Percentiles rank a stretch among this genome's conserved stretches.
These are phyloP conservation scores for Drymodes brunneopygia DNA, from an alignment of 2,113 vertebrate genomes.

Conservation along the genomic window DNA sequence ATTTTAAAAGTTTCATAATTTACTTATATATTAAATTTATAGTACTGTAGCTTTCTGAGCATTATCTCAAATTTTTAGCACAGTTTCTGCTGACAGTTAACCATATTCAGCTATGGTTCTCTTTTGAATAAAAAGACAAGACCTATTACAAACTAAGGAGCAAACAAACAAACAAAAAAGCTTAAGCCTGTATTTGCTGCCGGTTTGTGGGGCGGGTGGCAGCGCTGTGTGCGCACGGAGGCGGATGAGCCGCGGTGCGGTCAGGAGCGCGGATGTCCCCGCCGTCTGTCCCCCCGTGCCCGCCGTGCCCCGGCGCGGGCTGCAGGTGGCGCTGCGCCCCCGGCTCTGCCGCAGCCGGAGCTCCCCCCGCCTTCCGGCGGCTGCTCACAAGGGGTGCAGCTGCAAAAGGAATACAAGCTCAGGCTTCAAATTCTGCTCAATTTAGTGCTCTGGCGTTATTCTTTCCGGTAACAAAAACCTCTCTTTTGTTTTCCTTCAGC, in stretches of 20 bases:
- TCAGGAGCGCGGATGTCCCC: too few species aligned
- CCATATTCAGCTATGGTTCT: rapidly evolving
- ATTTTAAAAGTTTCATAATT: neutral
- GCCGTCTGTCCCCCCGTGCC: neutral
- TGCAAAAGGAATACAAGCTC: rapidly evolving
- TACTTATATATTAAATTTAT: neutral
- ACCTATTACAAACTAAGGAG: neutral
- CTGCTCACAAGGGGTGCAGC: rapidly evolving
- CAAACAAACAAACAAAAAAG: neutral
- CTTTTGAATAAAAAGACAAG: neutral
- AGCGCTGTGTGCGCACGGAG: too few species aligned
- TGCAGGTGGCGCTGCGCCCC: neutral
- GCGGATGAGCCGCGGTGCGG: too few species aligned
- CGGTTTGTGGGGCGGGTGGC: too few species aligned
- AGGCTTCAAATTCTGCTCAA: rapidly evolving
- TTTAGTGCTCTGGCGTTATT: neutral
- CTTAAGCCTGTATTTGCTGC: too few species aligned
- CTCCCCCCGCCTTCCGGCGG: rapidly evolving
- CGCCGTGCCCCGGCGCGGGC: neutral
- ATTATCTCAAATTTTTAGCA: neutral
- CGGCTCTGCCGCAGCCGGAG: neutral
- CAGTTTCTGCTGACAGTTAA: neutral
- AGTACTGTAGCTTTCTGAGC: neutral
- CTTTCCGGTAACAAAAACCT: neutral
- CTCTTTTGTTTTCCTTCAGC: neutral